A percentile compares a stretch with the other conserved stretches of the same genome.
Conservation (phyloP, 2,888 invertebrate genomes). For the Heliconius erato region DNA sequence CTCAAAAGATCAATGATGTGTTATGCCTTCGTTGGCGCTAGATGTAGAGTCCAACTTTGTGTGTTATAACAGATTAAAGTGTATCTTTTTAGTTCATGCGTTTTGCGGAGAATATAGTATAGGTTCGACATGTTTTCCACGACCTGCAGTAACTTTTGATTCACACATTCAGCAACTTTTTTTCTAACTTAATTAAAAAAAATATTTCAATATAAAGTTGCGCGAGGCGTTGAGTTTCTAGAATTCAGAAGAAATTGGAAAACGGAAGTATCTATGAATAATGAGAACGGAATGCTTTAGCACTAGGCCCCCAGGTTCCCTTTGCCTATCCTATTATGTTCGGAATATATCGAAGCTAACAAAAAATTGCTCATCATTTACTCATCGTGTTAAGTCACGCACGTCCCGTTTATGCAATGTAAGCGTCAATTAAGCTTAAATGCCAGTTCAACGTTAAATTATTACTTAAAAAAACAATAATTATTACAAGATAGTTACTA, state of each 20-base stretch:
- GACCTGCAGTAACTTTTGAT: neutral
- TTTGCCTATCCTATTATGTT: too few relatives aligned
- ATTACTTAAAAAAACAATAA: neutral
- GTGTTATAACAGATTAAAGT: neutral
- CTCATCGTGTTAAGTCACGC: neutral
- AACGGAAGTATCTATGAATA: too few relatives aligned
- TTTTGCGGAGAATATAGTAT: neutral
- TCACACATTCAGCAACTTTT: neutral
- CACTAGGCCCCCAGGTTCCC: too few relatives aligned
- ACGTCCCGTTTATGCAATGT: neutral
- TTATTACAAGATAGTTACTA: neutral
- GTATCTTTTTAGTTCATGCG: neutral
- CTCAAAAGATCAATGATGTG: constrained; percentile 24
- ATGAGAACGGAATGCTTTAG: too few relatives aligned
- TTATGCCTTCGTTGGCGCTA: constrained; percentile 14
- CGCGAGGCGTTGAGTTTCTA: too few relatives aligned
- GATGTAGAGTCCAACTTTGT: neutral
- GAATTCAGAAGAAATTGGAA: too few relatives aligned
- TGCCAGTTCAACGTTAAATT: neutral
- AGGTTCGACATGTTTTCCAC: too few relatives aligned
- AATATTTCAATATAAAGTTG: too few relatives aligned
- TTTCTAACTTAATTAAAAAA: too few relatives aligned
- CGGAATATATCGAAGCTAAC: too few relatives aligned
- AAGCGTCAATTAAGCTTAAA: neutral
- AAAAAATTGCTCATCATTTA: neutral